A percentile compares a stretch with the other conserved stretches of the same genome.
These are phyloP conservation scores for Burhinus oedicnemus DNA, from an alignment of 2,113 vertebrate species.

Conservation along the genomic window DNA sequence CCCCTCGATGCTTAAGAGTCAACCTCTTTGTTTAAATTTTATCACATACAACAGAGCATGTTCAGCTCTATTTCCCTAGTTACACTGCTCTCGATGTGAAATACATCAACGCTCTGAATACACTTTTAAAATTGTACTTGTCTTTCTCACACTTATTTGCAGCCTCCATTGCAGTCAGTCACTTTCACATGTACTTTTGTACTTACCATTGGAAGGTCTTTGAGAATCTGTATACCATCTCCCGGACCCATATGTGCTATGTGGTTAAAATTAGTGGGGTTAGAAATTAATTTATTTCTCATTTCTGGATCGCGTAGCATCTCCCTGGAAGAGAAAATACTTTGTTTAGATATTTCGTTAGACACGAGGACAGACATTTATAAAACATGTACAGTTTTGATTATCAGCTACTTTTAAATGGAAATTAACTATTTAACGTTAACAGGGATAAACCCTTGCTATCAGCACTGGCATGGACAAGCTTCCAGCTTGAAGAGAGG, in stretches of 20 bases:
- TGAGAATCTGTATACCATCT: conserved; percentile 98
- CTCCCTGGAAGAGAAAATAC: conserved; percentile 84
- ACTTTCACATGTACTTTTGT: background rate
- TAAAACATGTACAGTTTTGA: background rate
- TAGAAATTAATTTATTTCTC: conserved; percentile 99
- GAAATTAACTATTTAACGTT: conserved; percentile 15
- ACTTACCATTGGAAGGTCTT: conserved; percentile 97
- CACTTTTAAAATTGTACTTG: background rate
- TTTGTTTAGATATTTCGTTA: conserved; percentile 19
- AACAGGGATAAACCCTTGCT: conserved; percentile 9
- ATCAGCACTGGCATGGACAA: conserved; percentile 8
- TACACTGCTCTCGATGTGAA: background rate
- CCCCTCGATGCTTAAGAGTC: background rate
- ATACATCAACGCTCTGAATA: background rate
- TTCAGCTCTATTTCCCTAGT: background rate
- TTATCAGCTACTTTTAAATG: conserved; percentile 9
- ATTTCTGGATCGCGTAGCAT: conserved; percentile 98
- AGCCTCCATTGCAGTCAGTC: background rate
- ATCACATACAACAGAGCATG: background rate
- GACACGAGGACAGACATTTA: background rate
- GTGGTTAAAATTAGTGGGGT: conserved; percentile 99
- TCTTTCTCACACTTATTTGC: background rate
- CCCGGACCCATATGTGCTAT: conserved; percentile 99
- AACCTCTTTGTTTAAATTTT: background rate
- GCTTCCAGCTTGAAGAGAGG: background rate